Base-by-base conservation (phyloP, 2,797 vertebrate species). In the Pangasius mekongensis region DNA sequence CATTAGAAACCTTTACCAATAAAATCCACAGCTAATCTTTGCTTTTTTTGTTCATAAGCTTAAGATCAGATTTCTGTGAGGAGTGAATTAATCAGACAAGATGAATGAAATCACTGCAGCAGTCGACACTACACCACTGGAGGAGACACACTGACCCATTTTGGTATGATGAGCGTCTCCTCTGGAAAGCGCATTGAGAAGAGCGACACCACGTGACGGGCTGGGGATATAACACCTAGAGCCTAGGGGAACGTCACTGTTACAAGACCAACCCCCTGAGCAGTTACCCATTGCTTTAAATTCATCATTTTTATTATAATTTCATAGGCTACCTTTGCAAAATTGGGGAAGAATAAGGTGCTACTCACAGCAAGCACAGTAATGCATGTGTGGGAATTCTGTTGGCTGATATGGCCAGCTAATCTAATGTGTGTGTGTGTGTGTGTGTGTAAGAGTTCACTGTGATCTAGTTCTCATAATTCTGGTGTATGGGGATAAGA, bases 61-160 rank as follows among this genome's bases (percentile, higher is more conserved):
- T 83, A 36, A 60, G n/a, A 30, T 33, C 1, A 56, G 11, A 33
- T 60, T 60, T 39, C 67, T 36, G 52, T 82, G 9, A 83, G 36
- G 22, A 87, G 36, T 39, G 67, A 71, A 87, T 47, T 78, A 18
- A 84, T 78, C 47, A 58, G 74, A 86, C 43, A 60, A 6, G 52
- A 86, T 30, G 74, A 66, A 87, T 60, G 22, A 80, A 89, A 74
- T n/a, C 56, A 43, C 62, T 56, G 24, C 52, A 60, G 20, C 14
- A 22, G 3, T 71, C 27, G 87, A 69, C 27, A 88, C 78, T 80
- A 27, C 39, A 27, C 18, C 14, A 56, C 77, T 58, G 54, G 39
- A 33, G 16, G 64, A 84, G 83, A 87, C 88, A 88, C 91, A 88
- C 88, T 90, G 71, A 89, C 88, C 89, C 88, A 87, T 88, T 91